Conservation (phyloP, 2,113 vertebrate species). For the Hirundichthys speculiger region DNA sequence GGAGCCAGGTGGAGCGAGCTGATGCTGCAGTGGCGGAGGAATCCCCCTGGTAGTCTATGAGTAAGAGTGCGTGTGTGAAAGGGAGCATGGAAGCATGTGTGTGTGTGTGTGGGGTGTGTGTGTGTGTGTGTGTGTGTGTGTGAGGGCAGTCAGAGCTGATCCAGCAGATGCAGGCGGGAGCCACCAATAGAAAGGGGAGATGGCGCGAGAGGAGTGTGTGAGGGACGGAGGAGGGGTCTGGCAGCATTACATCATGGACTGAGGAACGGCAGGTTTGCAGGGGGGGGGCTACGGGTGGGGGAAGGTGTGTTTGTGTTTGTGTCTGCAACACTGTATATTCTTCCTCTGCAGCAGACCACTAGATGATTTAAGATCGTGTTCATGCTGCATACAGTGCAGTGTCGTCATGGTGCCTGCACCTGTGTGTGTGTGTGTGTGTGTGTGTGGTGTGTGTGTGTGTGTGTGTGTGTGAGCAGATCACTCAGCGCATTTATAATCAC, state of each 20-base stretch:
- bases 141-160: conserved; percentile 69
- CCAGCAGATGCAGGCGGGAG: conserved; percentile 77
- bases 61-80: conserved; percentile 69
- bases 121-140: conserved; percentile 35
- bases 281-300: conserved; percentile 63
- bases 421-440: conserved; percentile 45
- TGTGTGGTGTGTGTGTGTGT: conserved; percentile 29
- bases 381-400: conserved; percentile 47
- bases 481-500: not conserved
- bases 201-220: conserved; percentile 62
- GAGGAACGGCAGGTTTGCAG: conserved; percentile 70
- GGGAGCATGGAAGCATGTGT: conserved; percentile 33
- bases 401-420: conserved; percentile 50
- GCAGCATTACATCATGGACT: conserved; percentile 79
- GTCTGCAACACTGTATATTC: conserved; percentile 61
- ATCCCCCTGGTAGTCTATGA: conserved; percentile 74
- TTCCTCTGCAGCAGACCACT: conserved; percentile 61
- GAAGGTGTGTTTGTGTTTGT: conserved; percentile 63
- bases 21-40: conserved; percentile 68
- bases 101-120: conserved; percentile 21
- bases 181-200: conserved; percentile 74
- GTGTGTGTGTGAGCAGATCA: conserved; percentile 15
- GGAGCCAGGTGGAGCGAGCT: conserved; percentile 63
- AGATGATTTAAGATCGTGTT: conserved; percentile 62
- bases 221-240: conserved; percentile 71